phyloP scores from a whole-genome alignment of 2,113 vertebrate genomes.

The Hemibagrus wyckioides region DNA sequence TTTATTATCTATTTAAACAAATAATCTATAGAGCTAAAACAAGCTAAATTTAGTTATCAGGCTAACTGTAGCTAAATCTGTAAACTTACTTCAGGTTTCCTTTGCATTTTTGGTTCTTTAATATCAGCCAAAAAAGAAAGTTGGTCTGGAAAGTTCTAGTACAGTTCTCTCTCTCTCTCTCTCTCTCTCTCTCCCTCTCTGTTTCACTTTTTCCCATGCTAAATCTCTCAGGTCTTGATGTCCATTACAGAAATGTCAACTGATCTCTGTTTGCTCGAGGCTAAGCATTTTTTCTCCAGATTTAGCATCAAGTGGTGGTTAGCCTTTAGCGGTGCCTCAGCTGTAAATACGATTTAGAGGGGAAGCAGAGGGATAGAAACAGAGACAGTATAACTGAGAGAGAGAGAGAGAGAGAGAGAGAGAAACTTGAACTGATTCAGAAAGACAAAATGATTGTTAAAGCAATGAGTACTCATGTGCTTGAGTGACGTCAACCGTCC shows the following conservation, averaged over 20 bases:
- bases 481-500: slow-evolving; percentile 64
- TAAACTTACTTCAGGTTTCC: not conserved
- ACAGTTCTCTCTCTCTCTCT: not conserved
- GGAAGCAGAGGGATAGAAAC: not conserved
- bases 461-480: slow-evolving; percentile 61
- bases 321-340: slow-evolving; percentile 2
- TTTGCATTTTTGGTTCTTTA: not conserved
- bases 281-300: slow-evolving; percentile 17
- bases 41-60: not conserved
- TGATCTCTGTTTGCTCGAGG: not conserved
- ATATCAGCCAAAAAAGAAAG: not conserved
- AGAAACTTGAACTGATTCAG: not conserved
- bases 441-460: slow-evolving; percentile 50
- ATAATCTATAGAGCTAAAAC: not conserved
- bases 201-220: not conserved
- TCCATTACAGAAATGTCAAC: slow-evolving; percentile 27
- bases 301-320: slow-evolving; percentile 12
- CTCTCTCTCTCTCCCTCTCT: not conserved
- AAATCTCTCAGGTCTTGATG: not conserved
- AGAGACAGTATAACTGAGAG: not conserved
- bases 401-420: not conserved
- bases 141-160: not conserved
- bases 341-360: slow-evolving; percentile 8
- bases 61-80: not conserved
- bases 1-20: too few species aligned